phyloP scores from a whole-genome alignment of 2,888 invertebrate species.

The Pyrocoelia pectoralis region DNA sequence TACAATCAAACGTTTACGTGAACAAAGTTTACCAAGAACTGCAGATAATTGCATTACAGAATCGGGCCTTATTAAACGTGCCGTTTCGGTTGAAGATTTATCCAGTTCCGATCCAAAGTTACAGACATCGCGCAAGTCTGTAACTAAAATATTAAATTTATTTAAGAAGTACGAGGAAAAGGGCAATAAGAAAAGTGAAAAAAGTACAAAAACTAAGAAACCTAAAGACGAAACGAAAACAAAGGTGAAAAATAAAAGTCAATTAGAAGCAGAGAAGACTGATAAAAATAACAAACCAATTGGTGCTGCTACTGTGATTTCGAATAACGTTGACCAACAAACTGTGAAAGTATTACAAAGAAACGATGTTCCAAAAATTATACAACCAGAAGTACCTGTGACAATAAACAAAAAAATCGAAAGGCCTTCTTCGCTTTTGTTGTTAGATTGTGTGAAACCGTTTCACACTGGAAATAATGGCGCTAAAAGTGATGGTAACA shows the following conservation, averaged over 20 bases:
- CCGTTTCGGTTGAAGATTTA: slow-evolving; percentile 76
- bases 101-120: slow-evolving; percentile 60
- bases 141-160: slow-evolving; percentile 78
- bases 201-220: slow-evolving; percentile 45
- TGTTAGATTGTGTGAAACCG: slow-evolving; percentile 65
- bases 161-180: slow-evolving; percentile 75
- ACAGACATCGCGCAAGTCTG: slow-evolving; percentile 70
- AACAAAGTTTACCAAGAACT: slow-evolving; percentile 70
- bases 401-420: slow-evolving; percentile 60
- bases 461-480: slow-evolving; percentile 60
- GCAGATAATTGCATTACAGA: slow-evolving; percentile 64
- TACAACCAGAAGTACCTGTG: slow-evolving; percentile 4
- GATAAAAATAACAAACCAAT: slow-evolving; percentile 24
- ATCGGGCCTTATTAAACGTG: slow-evolving; percentile 73
- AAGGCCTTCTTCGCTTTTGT: slow-evolving; percentile 64
- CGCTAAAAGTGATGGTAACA: slow-evolving; percentile 60
- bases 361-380: background rate
- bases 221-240: slow-evolving; percentile 45
- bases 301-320: slow-evolving; percentile 42
- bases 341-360: slow-evolving; percentile 43
- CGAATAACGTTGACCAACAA: slow-evolving; percentile 33
- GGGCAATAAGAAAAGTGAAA: slow-evolving; percentile 44
- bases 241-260: slow-evolving; percentile 33
- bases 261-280: slow-evolving; percentile 38
- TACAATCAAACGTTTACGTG: slow-evolving; percentile 68